Evolutionary conservation across 2,888 invertebrate species (phyloP).

Genomic region (Hydropsyche betteni): DNA sequence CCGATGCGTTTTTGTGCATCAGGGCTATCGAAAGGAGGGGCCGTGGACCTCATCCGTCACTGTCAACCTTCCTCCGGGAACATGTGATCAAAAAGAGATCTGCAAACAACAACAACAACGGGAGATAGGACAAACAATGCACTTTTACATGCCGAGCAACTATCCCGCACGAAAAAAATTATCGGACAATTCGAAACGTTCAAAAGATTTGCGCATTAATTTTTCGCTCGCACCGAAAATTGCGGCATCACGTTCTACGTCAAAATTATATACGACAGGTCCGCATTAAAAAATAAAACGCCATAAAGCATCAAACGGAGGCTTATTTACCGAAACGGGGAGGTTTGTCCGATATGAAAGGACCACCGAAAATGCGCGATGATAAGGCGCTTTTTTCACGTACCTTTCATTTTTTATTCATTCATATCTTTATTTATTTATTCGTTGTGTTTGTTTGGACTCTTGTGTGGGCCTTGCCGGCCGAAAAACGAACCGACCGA

Average conservation of each 20-base stretch:
- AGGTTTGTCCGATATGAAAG: too few species aligned
- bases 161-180: background rate
- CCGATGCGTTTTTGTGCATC: background rate
- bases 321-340: slow-evolving; percentile 7
- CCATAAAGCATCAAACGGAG: slow-evolving; percentile 16
- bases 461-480: slow-evolving; percentile 4
- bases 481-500: slow-evolving; percentile 1
- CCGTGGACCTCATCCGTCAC: slow-evolving; percentile 46
- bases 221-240: background rate
- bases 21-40: slow-evolving; percentile 27
- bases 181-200: too few species aligned
- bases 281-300: slow-evolving; percentile 15
- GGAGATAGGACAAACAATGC: slow-evolving; percentile 45
- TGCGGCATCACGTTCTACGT: slow-evolving; percentile 12
- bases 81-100: slow-evolving; percentile 52
- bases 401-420: too few species aligned
- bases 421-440: too few species aligned
- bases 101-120: slow-evolving; percentile 47
- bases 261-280: slow-evolving; percentile 15
- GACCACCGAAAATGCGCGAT: too few species aligned
- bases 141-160: slow-evolving; percentile 39
- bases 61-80: slow-evolving; percentile 49
- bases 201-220: background rate
- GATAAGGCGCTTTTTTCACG: too few species aligned
- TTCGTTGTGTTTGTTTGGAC: slow-evolving; percentile 3